Evolutionary conservation across 2,113 vertebrate species (phyloP), one percentile per base, ranked within the genome.

Genomic region (Fukomys damarensis): DNA sequence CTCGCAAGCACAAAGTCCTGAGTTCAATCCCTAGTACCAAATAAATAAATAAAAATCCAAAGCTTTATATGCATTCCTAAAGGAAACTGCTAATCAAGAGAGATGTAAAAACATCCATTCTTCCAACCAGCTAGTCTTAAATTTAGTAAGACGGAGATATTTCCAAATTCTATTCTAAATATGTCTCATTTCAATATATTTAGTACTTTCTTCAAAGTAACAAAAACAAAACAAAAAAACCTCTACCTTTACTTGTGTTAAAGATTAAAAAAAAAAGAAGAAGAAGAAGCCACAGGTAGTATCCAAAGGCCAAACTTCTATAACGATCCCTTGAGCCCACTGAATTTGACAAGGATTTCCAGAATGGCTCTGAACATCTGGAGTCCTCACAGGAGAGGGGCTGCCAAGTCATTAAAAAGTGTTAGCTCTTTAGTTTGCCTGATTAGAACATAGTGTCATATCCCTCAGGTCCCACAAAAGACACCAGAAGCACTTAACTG

Each of bases 281-380:
- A 82, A n/a, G 11, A 54, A 65, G 80, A 30, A 92, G 13, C 14
- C 9, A n/a, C 35, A 54, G 38, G 20, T 32, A 38, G 30, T 43
- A 54, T 88, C 82, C 88, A 79, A 63, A 94, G 77, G 54, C 76
- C 81, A n/a, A 63, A 14, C 5, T 63, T 83, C 30, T 6, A 14
- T 52, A 77, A 82, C 0, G 7, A 68, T 77, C 59, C 19, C 46
- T 46, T 5, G 41, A n/a, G 46, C 52, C 46, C 24, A 2, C 17
- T 28, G 54, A 85, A 95, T 70, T n/a, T 88, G 87, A 83, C 70
- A 84, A 83, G 81, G n/a, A 43, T 87, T 89, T 85, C 83, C 49
- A 93, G 89, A 96, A 41, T 70, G 68, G 68, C 38, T 79, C 41
- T 93, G 90, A 86, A 38, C 95, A 96, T 92, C 96, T 95, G 92